Evolutionary conservation across 2,797 vertebrate genomes (phyloP).

Genomic region (Scomberomorus guttatus): DNA sequence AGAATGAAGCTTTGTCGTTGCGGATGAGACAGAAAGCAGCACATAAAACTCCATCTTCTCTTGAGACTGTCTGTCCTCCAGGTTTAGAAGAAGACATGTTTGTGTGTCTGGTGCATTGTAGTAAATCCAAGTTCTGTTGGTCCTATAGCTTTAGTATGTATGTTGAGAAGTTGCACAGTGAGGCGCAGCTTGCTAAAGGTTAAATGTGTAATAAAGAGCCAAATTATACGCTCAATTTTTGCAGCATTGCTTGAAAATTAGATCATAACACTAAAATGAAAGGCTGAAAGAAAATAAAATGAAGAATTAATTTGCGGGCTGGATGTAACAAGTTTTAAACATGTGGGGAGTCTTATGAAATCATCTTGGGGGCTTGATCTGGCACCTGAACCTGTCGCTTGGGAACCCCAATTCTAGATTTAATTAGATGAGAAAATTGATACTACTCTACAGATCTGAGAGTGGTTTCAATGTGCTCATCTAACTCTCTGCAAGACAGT

Average conservation of each 20-base stretch:
- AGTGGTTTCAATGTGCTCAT: neutral
- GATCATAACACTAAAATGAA: neutral
- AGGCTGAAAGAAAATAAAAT: neutral
- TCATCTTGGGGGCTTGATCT: neutral
- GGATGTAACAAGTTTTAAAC: constrained; percentile 7
- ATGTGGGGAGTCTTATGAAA: neutral
- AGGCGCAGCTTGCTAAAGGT: no score
- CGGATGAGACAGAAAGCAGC: neutral
- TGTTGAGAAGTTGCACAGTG: no score
- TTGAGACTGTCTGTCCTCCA: neutral
- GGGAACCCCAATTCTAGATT: neutral
- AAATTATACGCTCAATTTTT: neutral
- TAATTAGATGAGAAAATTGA: neutral
- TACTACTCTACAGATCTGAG: neutral
- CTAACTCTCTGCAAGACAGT: neutral
- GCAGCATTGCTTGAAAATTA: neutral
- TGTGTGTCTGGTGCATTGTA: neutral
- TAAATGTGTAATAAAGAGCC: no score
- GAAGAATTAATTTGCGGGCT: neutral
- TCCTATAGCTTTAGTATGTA: neutral
- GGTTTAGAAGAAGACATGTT: neutral
- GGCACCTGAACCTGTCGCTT: neutral
- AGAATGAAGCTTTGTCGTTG: neutral
- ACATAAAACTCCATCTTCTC: neutral
- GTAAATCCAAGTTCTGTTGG: neutral